A percentile compares a stretch with the other conserved stretches of the same genome.
These are phyloP conservation scores for Lepus europaeus DNA, from an alignment of 2,113 vertebrate species.

Conservation along the genomic window DNA sequence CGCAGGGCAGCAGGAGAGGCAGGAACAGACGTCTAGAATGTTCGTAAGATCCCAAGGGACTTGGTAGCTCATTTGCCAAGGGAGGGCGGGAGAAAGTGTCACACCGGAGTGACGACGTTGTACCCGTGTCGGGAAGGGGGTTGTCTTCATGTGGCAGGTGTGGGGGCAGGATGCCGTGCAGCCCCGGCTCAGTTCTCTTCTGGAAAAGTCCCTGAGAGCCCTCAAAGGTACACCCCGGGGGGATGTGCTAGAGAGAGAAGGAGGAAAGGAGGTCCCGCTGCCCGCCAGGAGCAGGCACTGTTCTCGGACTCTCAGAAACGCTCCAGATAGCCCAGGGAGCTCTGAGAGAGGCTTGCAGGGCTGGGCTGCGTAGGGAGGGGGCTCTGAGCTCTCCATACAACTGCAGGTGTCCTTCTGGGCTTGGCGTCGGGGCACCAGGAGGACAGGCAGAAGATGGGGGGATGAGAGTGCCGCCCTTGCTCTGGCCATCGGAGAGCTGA, in stretches of 20 bases:
- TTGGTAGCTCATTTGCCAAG: background rate
- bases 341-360: background rate
- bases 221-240: background rate
- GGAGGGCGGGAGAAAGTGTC: background rate
- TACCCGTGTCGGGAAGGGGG: background rate
- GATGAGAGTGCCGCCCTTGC: background rate
- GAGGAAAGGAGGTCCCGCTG: too few species aligned
- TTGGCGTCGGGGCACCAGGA: background rate
- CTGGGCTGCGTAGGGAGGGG: too few species aligned
- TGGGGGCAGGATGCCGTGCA: accelerated
- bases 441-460: background rate
- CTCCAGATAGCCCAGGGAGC: background rate
- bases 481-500: background rate
- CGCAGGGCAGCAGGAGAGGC: background rate
- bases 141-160: background rate
- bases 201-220: background rate
- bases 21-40: background rate
- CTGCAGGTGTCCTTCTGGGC: background rate
- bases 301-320: background rate
- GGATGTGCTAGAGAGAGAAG: background rate
- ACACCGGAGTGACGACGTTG: background rate
- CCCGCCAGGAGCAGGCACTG: background rate
- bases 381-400: background rate
- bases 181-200: background rate
- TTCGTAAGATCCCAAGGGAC: background rate